Evolutionary conservation across 2,113 vertebrate genomes (phyloP), one percentile per base, ranked within the genome.

Genomic region (Petromus typicus): DNA sequence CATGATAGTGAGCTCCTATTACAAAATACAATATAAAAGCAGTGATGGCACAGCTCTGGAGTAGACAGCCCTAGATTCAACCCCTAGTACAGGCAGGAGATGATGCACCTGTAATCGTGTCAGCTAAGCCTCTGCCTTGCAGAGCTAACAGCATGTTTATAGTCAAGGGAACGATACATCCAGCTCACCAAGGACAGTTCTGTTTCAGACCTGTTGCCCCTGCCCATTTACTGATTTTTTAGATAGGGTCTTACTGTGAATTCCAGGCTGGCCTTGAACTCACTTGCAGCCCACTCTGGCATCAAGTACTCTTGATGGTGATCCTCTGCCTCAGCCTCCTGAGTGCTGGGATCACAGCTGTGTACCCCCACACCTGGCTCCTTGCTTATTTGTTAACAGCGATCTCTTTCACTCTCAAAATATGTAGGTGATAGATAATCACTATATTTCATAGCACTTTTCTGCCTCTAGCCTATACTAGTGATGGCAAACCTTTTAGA

Each of bases 371-470:
- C 2, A 6, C 37, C 71, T 75, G 71, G 40, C 40, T 23, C 59
- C 61, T 64, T 84, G 12, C 14, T n/a, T 91, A 89, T 45, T 92
- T 86, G 84, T 20, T 59, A 96, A 83, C 18, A 83, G 20, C 71
- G 30, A 51, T 91, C n/a, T 56, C 8, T 67, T 91, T 95, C 51
- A 45, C 17, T 94, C 37, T 81, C 86, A 80, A 59, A 95, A 83
- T 80, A 56, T 17, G 37, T 61, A 32, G 14, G 76, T 73, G 51
- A 80, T 76, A 94, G 85, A 88, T 76, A 92, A 40, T 80, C 6
- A 12, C 12, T 18, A 34, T 95, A 83, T 90, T 61, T 93, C 84
- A 32, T 64, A 93, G 37, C 14, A 5, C 23, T 40, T 90, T 83
- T 89, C n/a, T 86, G 23, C 30, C 27, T 11, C 32, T 75, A 59